Base-by-base conservation (phyloP, 2,113 vertebrate species). In the Galeopterus variegatus region DNA sequence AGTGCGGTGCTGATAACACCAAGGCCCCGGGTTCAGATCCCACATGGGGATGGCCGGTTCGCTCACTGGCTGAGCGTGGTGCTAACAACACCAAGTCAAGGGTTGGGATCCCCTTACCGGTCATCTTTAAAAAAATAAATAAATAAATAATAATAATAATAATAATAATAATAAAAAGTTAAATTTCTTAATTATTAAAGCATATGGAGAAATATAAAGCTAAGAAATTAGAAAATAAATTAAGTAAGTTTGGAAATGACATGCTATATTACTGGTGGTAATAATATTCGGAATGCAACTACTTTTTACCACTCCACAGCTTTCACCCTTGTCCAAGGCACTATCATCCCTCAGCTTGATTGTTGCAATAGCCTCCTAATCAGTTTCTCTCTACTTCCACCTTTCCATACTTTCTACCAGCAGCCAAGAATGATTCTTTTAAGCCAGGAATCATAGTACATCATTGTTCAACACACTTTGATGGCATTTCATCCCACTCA, bases 181-280 rank as follows among this genome's bases (percentile, higher is more conserved):
- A n/a, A n/a, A n/a, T n/a, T n/a, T n/a, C n/a, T 91, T 64, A 8
- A 85, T 89, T 36, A 52, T 54, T 83, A 88, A 88, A 76, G 33
- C 33, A 90, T 50, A 65, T 76, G 52, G 45, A 85, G n/a, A 94
- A 95, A 93, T 93, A 45, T 56, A 33, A 93, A 93, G 8, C 21
- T 82, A 86, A 93, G 58, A 92, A 93, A 80, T 72, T 23, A 91
- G 45, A 88, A 87, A 82, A 93, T 73, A 77, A 77, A 67, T 58
- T 48, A 93, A 93, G 41, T 52, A 65, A 90, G 60, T 72, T 72
- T 94, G 56, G 54, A 95, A 91, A 82, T 87, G 41, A 70, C 45
- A 91, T 17, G 50, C 45, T 85, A 85, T 24, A 26, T 69, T 85
- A 92, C 54, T 50, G 19, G 41, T 62, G 54, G 65, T 84, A 79